These are phyloP conservation scores for Hesperophylax magnus DNA, from an alignment of 1,140 invertebrate genomes.

Conservation along the genomic window DNA sequence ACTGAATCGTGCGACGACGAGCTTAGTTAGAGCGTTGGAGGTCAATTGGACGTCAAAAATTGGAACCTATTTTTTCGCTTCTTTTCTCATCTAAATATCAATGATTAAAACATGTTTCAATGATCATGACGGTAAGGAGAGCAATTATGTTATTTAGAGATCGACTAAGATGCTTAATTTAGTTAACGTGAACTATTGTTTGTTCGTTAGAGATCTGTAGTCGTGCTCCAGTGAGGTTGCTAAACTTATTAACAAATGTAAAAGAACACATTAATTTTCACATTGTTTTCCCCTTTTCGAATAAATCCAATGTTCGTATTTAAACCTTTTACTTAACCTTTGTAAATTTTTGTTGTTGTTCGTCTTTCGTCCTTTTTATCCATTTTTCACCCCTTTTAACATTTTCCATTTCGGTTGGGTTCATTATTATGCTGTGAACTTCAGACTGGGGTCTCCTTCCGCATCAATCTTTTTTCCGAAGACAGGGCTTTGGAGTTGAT, in stretches of 20 bases:
- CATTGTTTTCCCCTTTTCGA: background rate
- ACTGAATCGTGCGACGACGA: too few species aligned
- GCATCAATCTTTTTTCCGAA: background rate
- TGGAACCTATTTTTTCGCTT: too few species aligned
- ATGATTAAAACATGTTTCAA: too few species aligned
- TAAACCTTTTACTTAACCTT: background rate
- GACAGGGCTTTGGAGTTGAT: too few species aligned
- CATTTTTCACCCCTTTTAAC: background rate
- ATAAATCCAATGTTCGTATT: background rate
- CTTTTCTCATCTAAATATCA: too few species aligned
- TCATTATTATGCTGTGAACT: background rate
- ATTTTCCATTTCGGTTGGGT: constrained; percentile 1
- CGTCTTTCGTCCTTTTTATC: background rate
- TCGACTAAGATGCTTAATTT: too few species aligned
- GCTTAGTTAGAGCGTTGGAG: too few species aligned
- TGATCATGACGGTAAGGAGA: too few species aligned
- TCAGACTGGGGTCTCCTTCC: background rate
- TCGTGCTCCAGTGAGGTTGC: background rate
- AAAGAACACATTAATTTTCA: background rate
- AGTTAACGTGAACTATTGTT: too few species aligned
- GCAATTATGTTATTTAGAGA: too few species aligned
- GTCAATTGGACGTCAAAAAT: too few species aligned
- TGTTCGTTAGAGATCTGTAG: background rate
- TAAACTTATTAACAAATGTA: background rate
- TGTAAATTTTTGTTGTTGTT: constrained; percentile 11